phyloP scores from a whole-genome alignment of 30 jellyfish, hydroid and myxozoan genomes.

The Hydractinia echinata region DNA sequence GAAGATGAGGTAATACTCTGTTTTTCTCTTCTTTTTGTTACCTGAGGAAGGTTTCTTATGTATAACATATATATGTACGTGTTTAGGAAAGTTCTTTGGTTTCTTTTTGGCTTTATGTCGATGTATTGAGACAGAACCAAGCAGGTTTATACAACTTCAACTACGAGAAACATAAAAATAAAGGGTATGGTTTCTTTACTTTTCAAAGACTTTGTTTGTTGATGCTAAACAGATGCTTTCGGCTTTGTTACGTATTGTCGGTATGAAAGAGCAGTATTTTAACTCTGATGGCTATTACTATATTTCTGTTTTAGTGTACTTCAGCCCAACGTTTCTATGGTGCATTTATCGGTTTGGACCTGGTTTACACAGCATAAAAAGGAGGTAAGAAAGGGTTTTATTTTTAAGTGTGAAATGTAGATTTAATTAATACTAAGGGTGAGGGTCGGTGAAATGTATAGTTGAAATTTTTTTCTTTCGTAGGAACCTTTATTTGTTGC shows the following conservation, averaged over 20 bases:
- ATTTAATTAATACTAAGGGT: neutral
- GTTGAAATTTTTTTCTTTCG: neutral
- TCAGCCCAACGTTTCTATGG: constrained; percentile 39
- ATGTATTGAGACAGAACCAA: constrained; percentile 51
- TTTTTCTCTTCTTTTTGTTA: neutral
- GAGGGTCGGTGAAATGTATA: neutral
- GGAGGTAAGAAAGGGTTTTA: constrained; percentile 31
- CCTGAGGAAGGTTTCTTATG: neutral
- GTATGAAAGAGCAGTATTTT: neutral
- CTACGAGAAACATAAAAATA: constrained; percentile 54
- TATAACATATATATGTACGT: neutral
- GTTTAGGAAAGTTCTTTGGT: constrained; percentile 31
- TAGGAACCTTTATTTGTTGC: constrained; percentile 57
- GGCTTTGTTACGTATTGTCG: neutral
- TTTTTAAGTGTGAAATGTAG: neutral
- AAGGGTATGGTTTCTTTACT: constrained; percentile 42
- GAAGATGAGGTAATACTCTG: constrained; percentile 15
- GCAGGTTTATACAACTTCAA: constrained; percentile 52
- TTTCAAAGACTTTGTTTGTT: constrained; percentile 19
- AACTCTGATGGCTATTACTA: neutral
- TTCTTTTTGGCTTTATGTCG: constrained; percentile 71
- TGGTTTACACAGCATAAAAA: constrained; percentile 61
- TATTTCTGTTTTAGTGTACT: constrained; percentile 5
- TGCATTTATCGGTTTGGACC: constrained; percentile 68
- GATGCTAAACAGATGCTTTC: neutral